phyloP scores from a whole-genome alignment of 1,140 invertebrate genomes.

The Hyposmocoma kahamanoa region DNA sequence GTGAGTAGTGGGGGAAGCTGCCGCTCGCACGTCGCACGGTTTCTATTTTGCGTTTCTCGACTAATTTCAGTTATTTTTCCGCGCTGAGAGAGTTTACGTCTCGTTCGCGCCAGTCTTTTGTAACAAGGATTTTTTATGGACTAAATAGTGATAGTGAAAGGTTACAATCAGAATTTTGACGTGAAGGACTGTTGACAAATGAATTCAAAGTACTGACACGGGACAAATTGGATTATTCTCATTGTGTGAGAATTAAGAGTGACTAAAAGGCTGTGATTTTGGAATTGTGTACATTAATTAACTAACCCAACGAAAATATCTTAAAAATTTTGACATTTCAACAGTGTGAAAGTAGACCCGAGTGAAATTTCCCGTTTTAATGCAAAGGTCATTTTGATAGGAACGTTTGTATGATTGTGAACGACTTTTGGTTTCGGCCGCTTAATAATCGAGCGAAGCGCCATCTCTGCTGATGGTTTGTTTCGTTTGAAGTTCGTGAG shows the following conservation, averaged over 20 bases:
- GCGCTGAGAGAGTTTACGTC: conserved; percentile 42
- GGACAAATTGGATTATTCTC: not conserved
- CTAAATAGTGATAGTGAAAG: conserved; percentile 48
- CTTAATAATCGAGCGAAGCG: conserved; percentile 39
- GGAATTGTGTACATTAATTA: conserved; percentile 19
- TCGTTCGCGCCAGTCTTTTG: conserved; percentile 56
- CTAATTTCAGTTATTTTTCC: conserved; percentile 57
- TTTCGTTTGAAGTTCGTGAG: conserved; percentile 39
- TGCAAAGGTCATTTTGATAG: conserved; percentile 21
- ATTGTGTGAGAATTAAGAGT: not conserved
- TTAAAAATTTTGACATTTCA: conserved; percentile 53
- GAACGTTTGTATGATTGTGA: conserved; percentile 12
- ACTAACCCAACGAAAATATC: conserved; percentile 19
- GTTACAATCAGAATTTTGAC: conserved; percentile 30
- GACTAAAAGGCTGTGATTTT: conserved; percentile 55
- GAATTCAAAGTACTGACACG: too few relatives aligned
- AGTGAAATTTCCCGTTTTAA: conserved; percentile 33
- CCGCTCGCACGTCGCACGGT: conserved; percentile 57
- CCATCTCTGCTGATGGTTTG: conserved; percentile 41
- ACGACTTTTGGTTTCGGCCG: conserved; percentile 44
- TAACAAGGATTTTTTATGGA: conserved; percentile 34
- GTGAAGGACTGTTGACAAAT: conserved; percentile 43
- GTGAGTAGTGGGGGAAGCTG: conserved; percentile 60
- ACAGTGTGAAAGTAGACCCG: conserved; percentile 41
- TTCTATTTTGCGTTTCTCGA: conserved; percentile 72